phyloP scores from a whole-genome alignment of 2,888 invertebrate species.

The Troides helena region DNA sequence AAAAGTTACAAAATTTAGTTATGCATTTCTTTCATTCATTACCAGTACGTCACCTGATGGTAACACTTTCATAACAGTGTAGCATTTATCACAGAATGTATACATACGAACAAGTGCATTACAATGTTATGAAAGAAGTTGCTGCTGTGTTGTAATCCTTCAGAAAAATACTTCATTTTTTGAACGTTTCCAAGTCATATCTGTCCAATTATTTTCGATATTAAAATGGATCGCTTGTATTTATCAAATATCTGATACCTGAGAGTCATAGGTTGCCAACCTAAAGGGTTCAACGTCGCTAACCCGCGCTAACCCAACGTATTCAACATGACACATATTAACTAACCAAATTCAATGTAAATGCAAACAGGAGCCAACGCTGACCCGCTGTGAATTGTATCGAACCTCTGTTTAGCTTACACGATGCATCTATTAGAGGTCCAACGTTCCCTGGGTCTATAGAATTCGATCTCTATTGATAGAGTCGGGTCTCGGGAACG shows the following conservation, averaged over 20 bases:
- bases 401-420: background rate
- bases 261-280: background rate
- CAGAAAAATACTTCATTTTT: too few species aligned
- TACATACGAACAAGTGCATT: too few species aligned
- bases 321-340: background rate
- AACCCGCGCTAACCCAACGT: background rate
- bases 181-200: too few species aligned
- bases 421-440: slow-evolving; percentile 1
- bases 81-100: too few species aligned
- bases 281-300: background rate
- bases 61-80: too few species aligned
- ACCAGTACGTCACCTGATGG: too few species aligned
- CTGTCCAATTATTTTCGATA: too few species aligned
- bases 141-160: too few species aligned
- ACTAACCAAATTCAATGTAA: slow-evolving; percentile 4
- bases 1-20: too few species aligned
- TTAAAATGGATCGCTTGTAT: too few species aligned
- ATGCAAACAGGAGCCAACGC: background rate
- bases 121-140: too few species aligned
- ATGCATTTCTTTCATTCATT: too few species aligned
- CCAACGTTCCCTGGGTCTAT: background rate
- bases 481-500: background rate
- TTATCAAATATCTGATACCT: background rate
- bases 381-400: slow-evolving; percentile 1
- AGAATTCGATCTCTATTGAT: background rate